Evolutionary conservation across 2,888 invertebrate species (phyloP), one percentile per base, ranked within the genome.

Genomic region (Metopia argyrocephala): DNA sequence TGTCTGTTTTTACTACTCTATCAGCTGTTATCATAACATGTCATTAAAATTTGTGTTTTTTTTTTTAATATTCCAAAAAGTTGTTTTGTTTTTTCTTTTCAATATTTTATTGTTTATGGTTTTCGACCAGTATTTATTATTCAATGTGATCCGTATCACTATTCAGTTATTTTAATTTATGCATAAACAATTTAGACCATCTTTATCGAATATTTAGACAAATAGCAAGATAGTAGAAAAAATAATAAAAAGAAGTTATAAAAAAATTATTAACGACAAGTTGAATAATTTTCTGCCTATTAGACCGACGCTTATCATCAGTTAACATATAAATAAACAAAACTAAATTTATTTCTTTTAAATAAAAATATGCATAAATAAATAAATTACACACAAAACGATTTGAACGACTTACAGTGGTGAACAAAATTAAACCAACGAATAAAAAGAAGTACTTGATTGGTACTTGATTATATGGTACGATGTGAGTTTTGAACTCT

Each of bases 231-330:
- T 9, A n/a, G n/a, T n/a, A n/a, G n/a, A n/a, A n/a, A n/a, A 56
- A 15, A 28, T 7, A 31, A 28, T 21, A 31, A 74, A 57, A 25
- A 12, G 18, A 25, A 38, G 23, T 23, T 38, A 31, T 54, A 45
- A 61, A 65, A 38, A 31, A 48, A 46, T 28, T 45, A 54, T 23
- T 20, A n/a, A 45, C 4, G 18, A 52, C 9, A 59, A 75, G 38
- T 57, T 57, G 59, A 48, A 70, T 65, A 52, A 65, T 65, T 78
- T 78, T 78, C 70, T 71, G 70, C 59, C 76, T 71, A 78, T 71
- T 70, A 61, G 56, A 38, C 38, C 38, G n/a, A n/a, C 50, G 57
- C 15, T 78, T 61, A 66, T 66, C 59, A 46, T 61, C 12, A 2
- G 38, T 12, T 38, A 12, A 12, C 15, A 7, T 18, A 20, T 9